These are phyloP conservation scores for Chelonoidis abingdonii DNA, from an alignment of 2,113 vertebrate genomes.

Conservation along the genomic window DNA sequence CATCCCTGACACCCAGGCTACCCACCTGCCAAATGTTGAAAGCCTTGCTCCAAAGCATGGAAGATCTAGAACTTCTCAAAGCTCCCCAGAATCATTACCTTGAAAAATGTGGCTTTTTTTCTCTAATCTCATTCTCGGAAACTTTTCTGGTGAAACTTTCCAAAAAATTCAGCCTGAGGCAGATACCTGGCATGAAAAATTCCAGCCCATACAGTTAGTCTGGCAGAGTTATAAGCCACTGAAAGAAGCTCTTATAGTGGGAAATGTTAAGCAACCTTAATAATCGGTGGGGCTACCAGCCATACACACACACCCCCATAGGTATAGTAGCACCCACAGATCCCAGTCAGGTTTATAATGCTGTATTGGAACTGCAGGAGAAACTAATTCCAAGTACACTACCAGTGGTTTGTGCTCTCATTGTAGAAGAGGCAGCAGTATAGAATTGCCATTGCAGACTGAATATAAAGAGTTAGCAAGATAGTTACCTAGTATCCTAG, in stretches of 20 bases:
- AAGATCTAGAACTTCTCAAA: background rate
- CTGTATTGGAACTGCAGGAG: background rate
- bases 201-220: background rate
- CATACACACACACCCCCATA: background rate
- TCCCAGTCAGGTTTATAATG: background rate
- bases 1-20: background rate
- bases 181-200: background rate
- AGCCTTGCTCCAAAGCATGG: background rate
- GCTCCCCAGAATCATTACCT: background rate
- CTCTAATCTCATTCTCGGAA: background rate
- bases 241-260: background rate
- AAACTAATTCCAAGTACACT: background rate
- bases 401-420: accelerated
- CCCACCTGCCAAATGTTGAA: background rate
- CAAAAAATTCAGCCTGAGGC: background rate
- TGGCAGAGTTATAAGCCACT: background rate
- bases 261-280: background rate
- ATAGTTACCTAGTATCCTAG: accelerated
- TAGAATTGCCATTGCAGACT: background rate
- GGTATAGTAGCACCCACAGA: background rate
- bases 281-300: background rate
- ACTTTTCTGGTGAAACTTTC: background rate
- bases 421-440: background rate
- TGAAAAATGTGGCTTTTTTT: background rate
- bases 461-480: accelerated